These are phyloP conservation scores for Camponotus floridanus DNA, from an alignment of 1,140 invertebrate species.

Conservation along the genomic window DNA sequence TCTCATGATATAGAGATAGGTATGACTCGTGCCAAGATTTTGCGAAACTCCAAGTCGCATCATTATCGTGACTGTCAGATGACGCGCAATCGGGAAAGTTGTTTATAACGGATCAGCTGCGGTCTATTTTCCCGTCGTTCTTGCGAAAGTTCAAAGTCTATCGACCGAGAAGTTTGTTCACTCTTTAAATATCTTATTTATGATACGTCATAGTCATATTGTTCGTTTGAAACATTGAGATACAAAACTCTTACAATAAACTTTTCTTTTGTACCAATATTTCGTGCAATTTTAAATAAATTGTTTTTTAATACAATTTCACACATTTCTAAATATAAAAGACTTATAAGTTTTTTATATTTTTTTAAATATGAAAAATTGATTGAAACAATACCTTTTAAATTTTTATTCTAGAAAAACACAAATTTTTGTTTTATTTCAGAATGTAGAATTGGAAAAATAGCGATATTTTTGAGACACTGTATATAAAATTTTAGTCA, in stretches of 20 bases:
- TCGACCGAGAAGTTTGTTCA: conserved; percentile 10
- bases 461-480: neutral
- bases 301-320: neutral
- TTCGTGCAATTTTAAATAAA: neutral
- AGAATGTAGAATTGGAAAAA: neutral
- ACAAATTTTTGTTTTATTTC: neutral
- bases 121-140: conserved; percentile 17
- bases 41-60: neutral
- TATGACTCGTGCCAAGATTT: neutral
- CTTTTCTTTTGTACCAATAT: neutral
- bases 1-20: neutral
- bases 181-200: conserved; percentile 8
- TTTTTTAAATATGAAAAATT: neutral
- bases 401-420: neutral
- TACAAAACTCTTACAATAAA: neutral
- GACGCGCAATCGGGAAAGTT: conserved; percentile 48
- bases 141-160: conserved; percentile 50
- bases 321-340: too few species aligned
- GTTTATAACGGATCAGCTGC: conserved; percentile 56
- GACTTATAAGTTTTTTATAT: too few species aligned
- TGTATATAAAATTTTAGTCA: neutral
- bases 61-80: neutral
- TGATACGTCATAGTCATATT: neutral
- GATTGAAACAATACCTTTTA: neutral
- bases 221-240: neutral